These are phyloP conservation scores for Rhineura floridana DNA, from an alignment of 2,113 vertebrate species.

Conservation along the genomic window DNA sequence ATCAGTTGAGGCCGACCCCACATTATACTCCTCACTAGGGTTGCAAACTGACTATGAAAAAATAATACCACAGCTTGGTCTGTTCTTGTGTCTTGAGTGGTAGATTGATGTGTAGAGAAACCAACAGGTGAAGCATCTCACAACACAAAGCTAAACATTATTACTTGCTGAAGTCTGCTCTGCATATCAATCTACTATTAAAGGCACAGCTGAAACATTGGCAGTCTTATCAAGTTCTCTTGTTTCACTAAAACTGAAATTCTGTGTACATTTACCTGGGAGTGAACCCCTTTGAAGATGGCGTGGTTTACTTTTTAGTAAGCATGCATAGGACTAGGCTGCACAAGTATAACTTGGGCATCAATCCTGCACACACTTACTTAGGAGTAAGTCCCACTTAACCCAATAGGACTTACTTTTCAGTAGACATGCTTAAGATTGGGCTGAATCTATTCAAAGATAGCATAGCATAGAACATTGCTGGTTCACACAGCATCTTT, in stretches of 20 bases:
- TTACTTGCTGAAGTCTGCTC: not conserved
- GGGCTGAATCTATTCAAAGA: not conserved
- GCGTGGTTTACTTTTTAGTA: not conserved
- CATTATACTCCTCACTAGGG: not conserved
- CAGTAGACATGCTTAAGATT: not conserved
- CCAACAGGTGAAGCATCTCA: not conserved
- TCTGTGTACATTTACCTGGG: not conserved
- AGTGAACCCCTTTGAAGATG: not conserved
- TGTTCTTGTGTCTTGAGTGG: not conserved
- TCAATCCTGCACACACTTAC: not conserved
- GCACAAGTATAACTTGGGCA: no score
- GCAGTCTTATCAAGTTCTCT: not conserved
- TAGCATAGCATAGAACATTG: slow-evolving; percentile 16
- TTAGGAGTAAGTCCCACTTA: not conserved
- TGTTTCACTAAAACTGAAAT: not conserved
- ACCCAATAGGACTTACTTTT: not conserved
- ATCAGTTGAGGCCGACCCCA: not conserved
- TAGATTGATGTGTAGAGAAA: not conserved
- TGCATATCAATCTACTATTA: not conserved
- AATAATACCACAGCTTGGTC: no score
- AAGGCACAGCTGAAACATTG: not conserved
- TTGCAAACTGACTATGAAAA: not conserved
- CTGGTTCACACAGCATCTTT: not conserved
- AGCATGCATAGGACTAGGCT: no score
- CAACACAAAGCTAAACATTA: not conserved